Base-by-base conservation (phyloP, 2,797 vertebrate genomes). In the Thalassophryne amazonica region DNA sequence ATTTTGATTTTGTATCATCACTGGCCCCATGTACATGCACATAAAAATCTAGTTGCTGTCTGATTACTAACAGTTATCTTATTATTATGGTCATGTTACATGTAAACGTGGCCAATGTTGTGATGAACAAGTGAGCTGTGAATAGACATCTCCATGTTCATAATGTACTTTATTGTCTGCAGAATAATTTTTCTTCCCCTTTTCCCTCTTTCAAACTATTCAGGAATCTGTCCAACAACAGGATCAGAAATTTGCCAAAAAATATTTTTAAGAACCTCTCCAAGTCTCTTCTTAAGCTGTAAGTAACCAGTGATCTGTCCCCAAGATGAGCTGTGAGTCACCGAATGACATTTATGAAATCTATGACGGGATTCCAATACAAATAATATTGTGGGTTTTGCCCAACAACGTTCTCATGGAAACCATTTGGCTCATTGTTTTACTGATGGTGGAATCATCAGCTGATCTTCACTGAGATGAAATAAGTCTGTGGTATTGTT, bases 211-310 rank as follows among this genome's bases (percentile, higher is more conserved):
- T 57, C 5, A 25, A 4, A 71, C 7, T 66, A 51, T 71, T 75
- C 51, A 93, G 91, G 62, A 78, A 91, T 74, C 69, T 93, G 19
- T 93, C 89, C 30, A 85, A 75, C 32, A 94, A 93, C 66, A 65
- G 54, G 53, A 91, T 93, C 41, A 85, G 7, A 3, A 78, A 91
- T 51, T 84, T 92, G 18, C 78, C 79, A 1, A 60, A 40, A 30
- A 76, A 85, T 35, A 83, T 88, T 34, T 94, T 93, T 61, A 87
- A 81, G 80, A 84, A 84, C 7, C 62, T 84, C 14, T 78, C 74
- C 14, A 91, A 80, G 27, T 73, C 85, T 21, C 87, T 93, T 35
- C 80, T 90, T 16, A 93, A 90, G 57, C 72, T 92, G 83, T 89
- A 84, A 93, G 80, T 80, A 54, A n/a, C 25, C 43, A 14, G 19